A percentile compares a stretch with the other conserved stretches of the same genome.
Evolutionary conservation across 2,113 vertebrate species (phyloP).

Genomic region (Morone chrysops): DNA sequence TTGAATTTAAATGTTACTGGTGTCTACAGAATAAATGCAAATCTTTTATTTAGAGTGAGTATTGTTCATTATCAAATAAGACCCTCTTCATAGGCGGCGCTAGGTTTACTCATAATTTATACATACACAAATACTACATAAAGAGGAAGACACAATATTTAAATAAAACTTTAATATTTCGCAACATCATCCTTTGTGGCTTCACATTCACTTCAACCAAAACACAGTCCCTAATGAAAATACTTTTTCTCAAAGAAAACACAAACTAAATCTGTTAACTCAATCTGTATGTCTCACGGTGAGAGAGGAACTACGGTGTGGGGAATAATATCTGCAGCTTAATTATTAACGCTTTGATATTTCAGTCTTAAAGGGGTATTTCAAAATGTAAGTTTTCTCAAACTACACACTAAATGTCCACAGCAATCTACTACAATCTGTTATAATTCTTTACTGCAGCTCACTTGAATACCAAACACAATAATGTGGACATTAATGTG

Average conservation of each 20-base stretch:
- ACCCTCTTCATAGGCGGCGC: not conserved
- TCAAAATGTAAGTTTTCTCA: constrained; percentile 13
- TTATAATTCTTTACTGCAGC: not conserved
- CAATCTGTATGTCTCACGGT: not conserved
- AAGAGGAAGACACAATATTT: constrained; percentile 9
- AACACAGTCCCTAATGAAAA: not conserved
- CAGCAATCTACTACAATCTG: not conserved
- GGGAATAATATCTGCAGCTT: not conserved
- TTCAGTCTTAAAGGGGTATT: not conserved
- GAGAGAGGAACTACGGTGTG: not conserved
- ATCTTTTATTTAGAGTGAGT: constrained; percentile 52
- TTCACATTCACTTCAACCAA: constrained; percentile 17
- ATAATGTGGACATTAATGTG: not conserved
- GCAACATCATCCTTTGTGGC: constrained; percentile 16
- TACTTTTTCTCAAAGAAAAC: not conserved
- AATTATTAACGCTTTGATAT: constrained; percentile 3
- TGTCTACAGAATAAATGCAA: constrained; percentile 63
- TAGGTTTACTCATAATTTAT: not conserved
- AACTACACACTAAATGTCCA: not conserved
- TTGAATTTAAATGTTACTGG: constrained; percentile 34
- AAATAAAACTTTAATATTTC: constrained; percentile 52
- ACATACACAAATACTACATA: not conserved
- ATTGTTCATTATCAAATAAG: constrained; percentile 27
- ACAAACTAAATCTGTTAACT: not conserved
- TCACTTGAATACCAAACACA: constrained; percentile 8